Evolutionary conservation across 2,113 vertebrate species (phyloP), one percentile per base, ranked within the genome.

Genomic region (Noctilio leporinus): DNA sequence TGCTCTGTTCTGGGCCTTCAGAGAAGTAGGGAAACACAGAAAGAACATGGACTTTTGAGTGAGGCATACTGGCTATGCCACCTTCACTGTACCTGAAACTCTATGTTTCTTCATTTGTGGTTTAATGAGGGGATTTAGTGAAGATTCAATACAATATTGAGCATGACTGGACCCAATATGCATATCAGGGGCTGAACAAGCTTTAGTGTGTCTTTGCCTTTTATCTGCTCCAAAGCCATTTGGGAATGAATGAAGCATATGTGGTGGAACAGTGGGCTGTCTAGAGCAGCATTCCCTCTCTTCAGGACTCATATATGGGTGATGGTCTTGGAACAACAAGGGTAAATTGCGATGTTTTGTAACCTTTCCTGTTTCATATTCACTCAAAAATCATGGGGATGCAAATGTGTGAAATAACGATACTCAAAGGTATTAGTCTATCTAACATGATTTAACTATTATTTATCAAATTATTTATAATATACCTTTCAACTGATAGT

Each of bases 1-100:
- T 16, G 51, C 33, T 59, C 87, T 76, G 82, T 59, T 57, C 43
- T 76, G 89, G 84, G 22, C 28, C 78, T 83, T 88, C 57, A 76
- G 17, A 73, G 38, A 81, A 69, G 40, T 47, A 88, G 11, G 43
- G 70, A 83, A 76, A 59, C 45, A 72, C 10, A 83, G 59, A 67
- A 59, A 49, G 38, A 88, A 73, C 55, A 1, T 45, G 45, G 45
- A 51, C 67, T 92, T 87, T 38, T 59, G 40, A 88, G 26, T 51
- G 59, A 95, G 82, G 20, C 47, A 1, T 28, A 22, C 11, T n/a
- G 26, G n/a, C 76, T 76, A 40, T 92, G n/a, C 76, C 69, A 59
- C 67, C 67, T 8, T n/a, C 26, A 28, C 16, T 51, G 22, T 43
- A 91, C 47, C 40, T 86, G 33, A 89, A 33, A 40, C 30, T 91